Conservation (phyloP, 1,140 invertebrate genomes). For the Oryctes rhinoceros region DNA sequence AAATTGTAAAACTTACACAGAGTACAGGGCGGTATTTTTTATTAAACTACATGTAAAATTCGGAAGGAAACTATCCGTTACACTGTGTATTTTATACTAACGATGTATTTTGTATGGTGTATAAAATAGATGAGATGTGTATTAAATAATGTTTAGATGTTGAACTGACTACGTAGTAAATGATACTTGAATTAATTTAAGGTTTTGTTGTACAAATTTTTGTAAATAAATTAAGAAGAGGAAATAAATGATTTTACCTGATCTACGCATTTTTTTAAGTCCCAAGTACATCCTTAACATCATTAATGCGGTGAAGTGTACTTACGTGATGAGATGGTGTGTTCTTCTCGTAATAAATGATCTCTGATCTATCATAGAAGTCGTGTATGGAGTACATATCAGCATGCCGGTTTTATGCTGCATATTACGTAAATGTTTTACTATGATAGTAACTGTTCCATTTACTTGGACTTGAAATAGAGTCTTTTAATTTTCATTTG, state of each 20-base stretch:
- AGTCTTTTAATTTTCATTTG: no score
- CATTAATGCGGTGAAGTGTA: no score
- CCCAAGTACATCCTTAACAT: no score
- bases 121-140: background rate
- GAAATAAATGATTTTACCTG: constrained; percentile 7
- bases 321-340: no score
- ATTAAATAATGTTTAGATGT: constrained; percentile 1
- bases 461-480: no score
- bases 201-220: constrained; percentile 19
- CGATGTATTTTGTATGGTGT: constrained; percentile 7
- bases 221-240: constrained; percentile 8
- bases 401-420: no score
- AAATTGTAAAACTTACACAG: background rate
- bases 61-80: background rate
- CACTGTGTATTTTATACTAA: background rate
- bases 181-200: background rate
- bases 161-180: constrained; percentile 5
- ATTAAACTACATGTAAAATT: background rate
- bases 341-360: no score
- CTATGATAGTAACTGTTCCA: no score
- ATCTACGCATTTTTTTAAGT: no score
- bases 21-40: background rate
- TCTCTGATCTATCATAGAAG: no score
- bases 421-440: no score
- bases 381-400: no score